Conservation (phyloP, 2,797 vertebrate species). For the Salmo trutta region DNA sequence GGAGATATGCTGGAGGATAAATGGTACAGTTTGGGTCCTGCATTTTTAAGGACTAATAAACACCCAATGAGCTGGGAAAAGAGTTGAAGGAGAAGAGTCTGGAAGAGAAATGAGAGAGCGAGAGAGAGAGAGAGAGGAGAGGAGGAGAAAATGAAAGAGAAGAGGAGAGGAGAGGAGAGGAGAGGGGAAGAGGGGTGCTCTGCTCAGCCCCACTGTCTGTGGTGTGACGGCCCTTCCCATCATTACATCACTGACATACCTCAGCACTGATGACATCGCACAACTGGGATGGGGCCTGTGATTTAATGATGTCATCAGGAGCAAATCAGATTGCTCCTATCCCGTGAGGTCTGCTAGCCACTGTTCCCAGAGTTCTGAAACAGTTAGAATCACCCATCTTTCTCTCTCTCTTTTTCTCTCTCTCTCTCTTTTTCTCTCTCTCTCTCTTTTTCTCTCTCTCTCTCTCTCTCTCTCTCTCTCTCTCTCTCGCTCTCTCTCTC, state of each 20-base stretch:
- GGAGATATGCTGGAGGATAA: neutral
- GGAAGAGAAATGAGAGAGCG: slow-evolving; percentile 3
- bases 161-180: too few relatives aligned
- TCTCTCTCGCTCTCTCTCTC: slow-evolving; percentile 14
- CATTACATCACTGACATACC: slow-evolving; percentile 78
- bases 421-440: neutral
- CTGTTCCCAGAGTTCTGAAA: slow-evolving; percentile 35
- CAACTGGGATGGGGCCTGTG: slow-evolving; percentile 44
- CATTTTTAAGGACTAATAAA: slow-evolving; percentile 42
- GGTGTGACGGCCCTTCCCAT: slow-evolving; percentile 57
- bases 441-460: neutral
- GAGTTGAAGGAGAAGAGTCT: neutral
- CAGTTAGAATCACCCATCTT: slow-evolving; percentile 1
- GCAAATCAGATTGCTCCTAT: slow-evolving; percentile 61
- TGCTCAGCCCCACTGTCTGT: slow-evolving; percentile 33
- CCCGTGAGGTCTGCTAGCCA: slow-evolving; percentile 38
- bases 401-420: neutral
- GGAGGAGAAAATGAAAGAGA: too few relatives aligned
- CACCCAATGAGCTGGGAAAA: slow-evolving; percentile 35
- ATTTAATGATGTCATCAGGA: slow-evolving; percentile 73
- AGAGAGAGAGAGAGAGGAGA: too few relatives aligned
- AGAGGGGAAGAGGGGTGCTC: slow-evolving; percentile 21
- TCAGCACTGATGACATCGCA: slow-evolving; percentile 75
- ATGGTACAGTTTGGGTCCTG: neutral
- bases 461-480: neutral